Evolutionary conservation across 2,888 invertebrate genomes (phyloP).

Genomic region (Eumerus sabulonum): DNA sequence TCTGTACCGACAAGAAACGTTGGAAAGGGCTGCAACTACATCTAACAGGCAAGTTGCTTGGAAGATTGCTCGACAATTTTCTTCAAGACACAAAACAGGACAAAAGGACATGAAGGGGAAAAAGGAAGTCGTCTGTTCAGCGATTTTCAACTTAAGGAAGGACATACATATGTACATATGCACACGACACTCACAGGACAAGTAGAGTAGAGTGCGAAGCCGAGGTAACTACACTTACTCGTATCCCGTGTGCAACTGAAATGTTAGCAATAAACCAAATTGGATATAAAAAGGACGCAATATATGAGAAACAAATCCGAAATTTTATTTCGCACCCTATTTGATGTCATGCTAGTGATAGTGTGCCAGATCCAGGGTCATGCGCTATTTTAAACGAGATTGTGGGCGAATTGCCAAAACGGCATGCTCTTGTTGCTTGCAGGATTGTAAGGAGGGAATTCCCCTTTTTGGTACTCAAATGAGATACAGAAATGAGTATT

Average conservation of each 20-base stretch:
- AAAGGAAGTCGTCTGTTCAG: constrained; percentile 46
- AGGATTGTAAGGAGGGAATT: constrained; percentile 33
- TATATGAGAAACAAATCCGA: constrained; percentile 67
- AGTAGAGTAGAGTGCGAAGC: constrained; percentile 36
- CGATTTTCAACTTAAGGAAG: constrained; percentile 14
- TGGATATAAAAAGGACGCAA: constrained; percentile 65
- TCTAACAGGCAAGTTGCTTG: constrained; percentile 46
- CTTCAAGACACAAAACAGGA: constrained; percentile 13
- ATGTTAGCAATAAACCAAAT: constrained; percentile 66
- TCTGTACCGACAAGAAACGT: constrained; percentile 36
- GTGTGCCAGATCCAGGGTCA: constrained; percentile 1
- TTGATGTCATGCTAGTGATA: constrained; percentile 30
- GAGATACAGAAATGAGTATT: constrained; percentile 36
- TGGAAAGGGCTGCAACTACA: constrained; percentile 7
- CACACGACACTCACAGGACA: constrained; percentile 48
- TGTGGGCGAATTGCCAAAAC: constrained; percentile 58
- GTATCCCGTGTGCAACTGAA: constrained; percentile 35
- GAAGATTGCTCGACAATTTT: constrained; percentile 50
- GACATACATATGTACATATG: constrained; percentile 14
- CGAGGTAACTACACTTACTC: too few relatives aligned
- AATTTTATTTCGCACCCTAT: constrained; percentile 64
- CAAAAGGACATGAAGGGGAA: neutral
- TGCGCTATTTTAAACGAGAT: constrained; percentile 5
- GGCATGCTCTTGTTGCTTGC: constrained; percentile 34
- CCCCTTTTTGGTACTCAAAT: constrained; percentile 38